These are phyloP conservation scores for Habropoda laboriosa DNA, from an alignment of 1,140 invertebrate genomes.

Conservation along the genomic window DNA sequence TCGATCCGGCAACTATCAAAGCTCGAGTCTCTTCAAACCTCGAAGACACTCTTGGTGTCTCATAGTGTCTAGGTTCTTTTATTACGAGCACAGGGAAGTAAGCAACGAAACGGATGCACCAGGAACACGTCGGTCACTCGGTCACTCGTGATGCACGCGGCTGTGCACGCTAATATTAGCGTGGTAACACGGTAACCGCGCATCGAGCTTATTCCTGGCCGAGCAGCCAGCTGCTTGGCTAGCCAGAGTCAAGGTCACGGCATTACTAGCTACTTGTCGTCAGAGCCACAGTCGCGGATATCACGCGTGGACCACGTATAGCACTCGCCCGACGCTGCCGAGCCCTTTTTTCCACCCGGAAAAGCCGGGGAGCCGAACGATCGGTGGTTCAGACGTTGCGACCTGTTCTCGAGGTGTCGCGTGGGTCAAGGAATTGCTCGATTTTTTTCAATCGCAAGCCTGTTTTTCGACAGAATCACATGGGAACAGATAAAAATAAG, in stretches of 20 bases:
- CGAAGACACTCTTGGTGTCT: background rate
- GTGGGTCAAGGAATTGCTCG: no score
- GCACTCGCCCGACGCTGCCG: background rate
- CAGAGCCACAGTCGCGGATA: conserved; percentile 48
- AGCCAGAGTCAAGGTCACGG: conserved; percentile 80
- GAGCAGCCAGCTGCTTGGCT: conserved; percentile 75
- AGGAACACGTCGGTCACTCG: conserved; percentile 64
- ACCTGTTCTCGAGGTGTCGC: background rate
- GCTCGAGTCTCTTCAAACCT: no score
- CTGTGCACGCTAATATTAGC: conserved; percentile 78
- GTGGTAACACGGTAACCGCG: conserved; percentile 76
- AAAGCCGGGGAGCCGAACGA: background rate
- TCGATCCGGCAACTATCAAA: background rate
- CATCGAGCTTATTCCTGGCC: conserved; percentile 74
- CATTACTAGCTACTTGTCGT: conserved; percentile 70
- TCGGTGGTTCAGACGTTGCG: no score
- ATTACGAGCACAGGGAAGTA: conserved; percentile 2
- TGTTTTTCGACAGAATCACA: background rate
- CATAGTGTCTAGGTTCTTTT: conserved; percentile 9
- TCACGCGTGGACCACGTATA: conserved; percentile 32
- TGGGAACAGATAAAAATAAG: conserved; percentile 21
- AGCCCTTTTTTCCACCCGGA: background rate
- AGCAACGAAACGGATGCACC: conserved; percentile 54
- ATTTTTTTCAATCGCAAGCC: background rate
- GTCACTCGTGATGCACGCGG: conserved; percentile 73